These are phyloP conservation scores for Araneus ventricosus DNA, from an alignment of 1,140 invertebrate genomes.

Conservation along the genomic window DNA sequence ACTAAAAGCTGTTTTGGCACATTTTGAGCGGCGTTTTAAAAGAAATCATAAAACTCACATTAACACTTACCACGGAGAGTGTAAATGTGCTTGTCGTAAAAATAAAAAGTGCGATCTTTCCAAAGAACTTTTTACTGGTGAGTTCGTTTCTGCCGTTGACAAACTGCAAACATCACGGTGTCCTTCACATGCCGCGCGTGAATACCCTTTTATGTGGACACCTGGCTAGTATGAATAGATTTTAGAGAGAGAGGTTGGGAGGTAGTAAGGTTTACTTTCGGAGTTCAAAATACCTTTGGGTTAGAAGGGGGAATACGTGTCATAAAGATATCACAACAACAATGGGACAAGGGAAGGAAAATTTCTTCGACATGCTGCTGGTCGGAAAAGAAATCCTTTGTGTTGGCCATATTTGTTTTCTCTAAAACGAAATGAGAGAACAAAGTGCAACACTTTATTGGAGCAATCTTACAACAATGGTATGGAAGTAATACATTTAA, in stretches of 20 bases:
- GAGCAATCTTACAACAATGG: background rate
- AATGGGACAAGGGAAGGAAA: background rate
- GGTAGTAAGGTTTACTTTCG: background rate
- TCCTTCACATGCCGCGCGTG: constrained; percentile 13
- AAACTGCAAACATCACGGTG: constrained; percentile 44
- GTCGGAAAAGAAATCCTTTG: constrained; percentile 15
- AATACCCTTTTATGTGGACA: constrained; percentile 65
- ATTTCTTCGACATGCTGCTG: background rate
- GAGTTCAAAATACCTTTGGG: background rate
- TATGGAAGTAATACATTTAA: background rate
- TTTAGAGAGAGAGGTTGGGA: background rate
- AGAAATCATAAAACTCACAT: constrained; percentile 49
- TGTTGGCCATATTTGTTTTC: background rate
- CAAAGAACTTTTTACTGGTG: background rate
- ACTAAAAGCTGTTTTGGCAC: constrained; percentile 15
- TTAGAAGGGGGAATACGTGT: background rate
- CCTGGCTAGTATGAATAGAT: constrained; percentile 47
- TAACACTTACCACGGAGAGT: constrained; percentile 22
- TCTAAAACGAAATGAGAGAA: background rate
- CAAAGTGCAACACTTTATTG: background rate
- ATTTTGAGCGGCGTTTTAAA: constrained; percentile 23
- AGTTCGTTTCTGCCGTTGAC: background rate
- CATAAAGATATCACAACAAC: constrained; percentile 56
- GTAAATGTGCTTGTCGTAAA: constrained; percentile 39
- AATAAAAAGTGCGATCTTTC: background rate